A percentile compares a stretch with the other conserved stretches of the same genome.
phyloP scores from a whole-genome alignment of 2,113 vertebrate genomes.

The Gymnorhina tibicen region DNA sequence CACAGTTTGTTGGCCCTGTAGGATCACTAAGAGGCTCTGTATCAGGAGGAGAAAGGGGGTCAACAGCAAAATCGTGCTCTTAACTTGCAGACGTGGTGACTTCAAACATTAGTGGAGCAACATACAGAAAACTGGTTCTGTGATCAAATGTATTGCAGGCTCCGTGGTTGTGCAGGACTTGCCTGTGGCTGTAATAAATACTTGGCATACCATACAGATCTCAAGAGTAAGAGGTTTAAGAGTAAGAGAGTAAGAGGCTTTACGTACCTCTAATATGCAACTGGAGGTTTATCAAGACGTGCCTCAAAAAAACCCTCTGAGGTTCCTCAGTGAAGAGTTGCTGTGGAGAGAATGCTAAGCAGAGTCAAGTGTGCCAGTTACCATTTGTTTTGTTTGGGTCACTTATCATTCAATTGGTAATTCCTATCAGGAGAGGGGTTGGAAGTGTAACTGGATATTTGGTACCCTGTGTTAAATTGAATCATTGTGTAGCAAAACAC shows the following conservation, averaged over 20 bases:
- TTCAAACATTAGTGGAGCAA: neutral
- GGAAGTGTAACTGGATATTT: neutral
- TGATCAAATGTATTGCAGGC: neutral
- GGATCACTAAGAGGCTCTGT: neutral
- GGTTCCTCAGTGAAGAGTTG: neutral
- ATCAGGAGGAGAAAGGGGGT: neutral
- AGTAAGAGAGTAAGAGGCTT: neutral
- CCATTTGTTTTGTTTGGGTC: neutral
- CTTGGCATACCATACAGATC: neutral
- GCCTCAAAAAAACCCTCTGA: neutral
- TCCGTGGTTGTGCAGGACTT: neutral
- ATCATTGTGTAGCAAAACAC: neutral
- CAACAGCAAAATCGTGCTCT: rapidly evolving
- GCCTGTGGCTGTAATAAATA: neutral
- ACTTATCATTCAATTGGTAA: neutral
- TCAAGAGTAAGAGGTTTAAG: neutral
- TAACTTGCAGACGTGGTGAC: neutral
- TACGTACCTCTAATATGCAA: neutral
- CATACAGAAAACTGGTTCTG: neutral
- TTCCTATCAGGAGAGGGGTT: neutral
- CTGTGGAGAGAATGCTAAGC: neutral
- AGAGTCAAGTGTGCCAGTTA: neutral
- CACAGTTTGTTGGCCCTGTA: neutral
- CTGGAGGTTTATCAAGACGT: neutral
- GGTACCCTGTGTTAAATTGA: neutral